These are phyloP conservation scores for Pseudoatta argentina DNA, from an alignment of 1,140 invertebrate genomes.

Conservation along the genomic window DNA sequence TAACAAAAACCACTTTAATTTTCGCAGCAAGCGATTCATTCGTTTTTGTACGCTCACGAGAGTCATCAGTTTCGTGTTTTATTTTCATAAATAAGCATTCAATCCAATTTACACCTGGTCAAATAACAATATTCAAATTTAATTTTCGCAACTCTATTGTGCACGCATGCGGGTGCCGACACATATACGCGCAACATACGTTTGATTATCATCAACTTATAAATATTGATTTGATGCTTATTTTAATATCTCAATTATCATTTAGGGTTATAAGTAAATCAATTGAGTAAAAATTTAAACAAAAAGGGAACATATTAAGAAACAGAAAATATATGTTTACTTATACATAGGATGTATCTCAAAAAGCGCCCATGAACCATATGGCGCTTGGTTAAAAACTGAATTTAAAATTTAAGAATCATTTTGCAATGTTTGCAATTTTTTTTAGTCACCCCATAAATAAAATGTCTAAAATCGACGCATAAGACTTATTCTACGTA, in stretches of 20 bases:
- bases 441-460: too few species aligned
- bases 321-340: neutral
- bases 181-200: too few species aligned
- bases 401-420: too few species aligned
- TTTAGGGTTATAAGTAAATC: neutral
- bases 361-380: neutral
- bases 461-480: too few species aligned
- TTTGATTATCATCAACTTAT: too few species aligned
- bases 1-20: neutral
- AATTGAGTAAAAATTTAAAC: neutral
- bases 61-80: neutral
- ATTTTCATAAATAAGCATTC: conserved; percentile 4
- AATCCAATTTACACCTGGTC: conserved; percentile 52
- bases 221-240: conserved; percentile 10
- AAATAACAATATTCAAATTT: conserved; percentile 55
- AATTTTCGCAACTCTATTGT: conserved; percentile 7
- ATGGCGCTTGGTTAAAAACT: too few species aligned
- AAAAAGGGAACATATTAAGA: neutral
- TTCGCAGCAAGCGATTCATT: neutral
- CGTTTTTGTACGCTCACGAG: neutral
- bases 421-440: too few species aligned
- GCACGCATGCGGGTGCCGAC: neutral
- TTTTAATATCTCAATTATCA: conserved; percentile 11
- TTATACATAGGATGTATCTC: neutral
- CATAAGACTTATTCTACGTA: too few species aligned